Conservation (phyloP, 2,888 invertebrate species). For the Erebia ligea region DNA sequence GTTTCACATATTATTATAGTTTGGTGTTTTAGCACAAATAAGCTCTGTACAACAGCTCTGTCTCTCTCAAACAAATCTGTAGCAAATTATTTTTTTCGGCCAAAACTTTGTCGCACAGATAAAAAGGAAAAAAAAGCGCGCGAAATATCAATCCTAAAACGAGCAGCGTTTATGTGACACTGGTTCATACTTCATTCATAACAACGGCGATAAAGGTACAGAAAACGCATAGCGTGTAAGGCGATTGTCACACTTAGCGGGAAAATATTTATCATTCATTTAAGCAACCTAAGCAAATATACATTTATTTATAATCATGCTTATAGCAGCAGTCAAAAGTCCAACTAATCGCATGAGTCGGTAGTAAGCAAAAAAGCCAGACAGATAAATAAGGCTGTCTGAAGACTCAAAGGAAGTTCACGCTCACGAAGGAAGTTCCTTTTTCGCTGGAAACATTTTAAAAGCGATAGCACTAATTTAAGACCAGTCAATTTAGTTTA, state of each 20-base stretch:
- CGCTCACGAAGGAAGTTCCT: too few species aligned
- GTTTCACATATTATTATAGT: neutral
- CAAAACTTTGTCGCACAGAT: neutral
- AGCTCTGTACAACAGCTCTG: too few species aligned
- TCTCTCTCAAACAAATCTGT: too few species aligned
- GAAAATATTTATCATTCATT: constrained; percentile 19
- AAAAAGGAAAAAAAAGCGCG: constrained; percentile 30
- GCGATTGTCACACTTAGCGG: constrained; percentile 32
- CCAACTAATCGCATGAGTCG: neutral
- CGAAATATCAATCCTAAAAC: constrained; percentile 43
- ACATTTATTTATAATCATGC: constrained; percentile 1
- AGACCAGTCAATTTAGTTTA: too few species aligned
- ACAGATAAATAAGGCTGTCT: neutral
- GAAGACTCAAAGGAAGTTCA: too few species aligned
- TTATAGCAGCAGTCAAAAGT: constrained; percentile 7
- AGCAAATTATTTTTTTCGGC: neutral
- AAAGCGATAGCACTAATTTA: too few species aligned
- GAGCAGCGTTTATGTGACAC: constrained; percentile 43
- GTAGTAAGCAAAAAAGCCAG: neutral
- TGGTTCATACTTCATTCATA: constrained; percentile 48
- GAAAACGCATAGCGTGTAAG: constrained; percentile 44
- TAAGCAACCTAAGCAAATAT: constrained; percentile 1
- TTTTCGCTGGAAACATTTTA: too few species aligned
- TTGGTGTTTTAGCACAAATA: neutral
- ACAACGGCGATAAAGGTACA: constrained; percentile 47